Evolutionary conservation across 2,888 invertebrate species (phyloP).

Genomic region (Lymantria dispar): DNA sequence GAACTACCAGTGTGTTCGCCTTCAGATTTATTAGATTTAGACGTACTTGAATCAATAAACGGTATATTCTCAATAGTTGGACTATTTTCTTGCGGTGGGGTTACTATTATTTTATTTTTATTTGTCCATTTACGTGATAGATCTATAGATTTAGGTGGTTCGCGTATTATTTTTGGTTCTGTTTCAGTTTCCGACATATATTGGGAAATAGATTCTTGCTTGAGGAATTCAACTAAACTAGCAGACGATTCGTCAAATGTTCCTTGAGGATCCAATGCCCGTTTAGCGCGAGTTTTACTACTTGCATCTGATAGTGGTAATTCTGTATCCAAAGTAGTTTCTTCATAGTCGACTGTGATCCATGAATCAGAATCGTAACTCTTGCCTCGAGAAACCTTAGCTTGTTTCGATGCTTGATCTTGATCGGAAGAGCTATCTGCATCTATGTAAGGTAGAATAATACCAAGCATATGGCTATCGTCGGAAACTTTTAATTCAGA

Average conservation of each 20-base stretch:
- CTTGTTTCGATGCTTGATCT: conserved; percentile 59
- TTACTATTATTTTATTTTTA: conserved; percentile 83
- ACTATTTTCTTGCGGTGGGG: conserved; percentile 84
- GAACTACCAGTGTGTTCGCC: conserved; percentile 72
- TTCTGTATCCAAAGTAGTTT: conserved; percentile 83
- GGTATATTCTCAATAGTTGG: conserved; percentile 81
- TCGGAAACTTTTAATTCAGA: conserved; percentile 83
- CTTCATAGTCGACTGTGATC: conserved; percentile 86
- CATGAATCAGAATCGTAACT: conserved; percentile 88
- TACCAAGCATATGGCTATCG: conserved; percentile 72
- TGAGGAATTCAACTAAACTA: conserved; percentile 75
- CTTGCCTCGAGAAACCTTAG: conserved; percentile 69
- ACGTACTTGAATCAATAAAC: conserved; percentile 69
- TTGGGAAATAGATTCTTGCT: conserved; percentile 70
- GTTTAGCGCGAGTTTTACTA: conserved; percentile 44
- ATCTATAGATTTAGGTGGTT: conserved; percentile 55
- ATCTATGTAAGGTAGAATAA: conserved; percentile 77
- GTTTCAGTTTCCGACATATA: conserved; percentile 63
- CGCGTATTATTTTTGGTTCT: conserved; percentile 52
- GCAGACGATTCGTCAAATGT: conserved; percentile 83
- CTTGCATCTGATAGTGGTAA: conserved; percentile 78
- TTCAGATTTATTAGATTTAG: conserved; percentile 69
- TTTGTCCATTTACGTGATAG: conserved; percentile 73
- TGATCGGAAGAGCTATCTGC: conserved; percentile 79
- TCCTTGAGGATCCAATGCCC: conserved; percentile 77